Conservation (phyloP, 2,797 vertebrate species). For the Gorsachius magnificus region DNA sequence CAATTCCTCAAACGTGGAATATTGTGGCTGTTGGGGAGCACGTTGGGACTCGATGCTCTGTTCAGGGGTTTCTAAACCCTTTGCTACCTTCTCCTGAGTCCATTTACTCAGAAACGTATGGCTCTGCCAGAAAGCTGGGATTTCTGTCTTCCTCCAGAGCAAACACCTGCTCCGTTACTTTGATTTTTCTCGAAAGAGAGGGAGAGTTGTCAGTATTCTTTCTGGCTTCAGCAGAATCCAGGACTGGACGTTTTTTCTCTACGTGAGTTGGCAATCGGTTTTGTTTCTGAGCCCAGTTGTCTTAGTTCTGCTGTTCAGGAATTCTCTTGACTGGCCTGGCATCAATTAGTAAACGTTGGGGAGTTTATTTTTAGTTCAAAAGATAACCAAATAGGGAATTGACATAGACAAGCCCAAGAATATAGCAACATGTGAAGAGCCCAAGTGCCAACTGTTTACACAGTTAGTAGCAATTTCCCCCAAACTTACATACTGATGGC, state of each 20-base stretch:
- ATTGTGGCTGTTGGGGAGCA: neutral
- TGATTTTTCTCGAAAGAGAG: conserved; percentile 25
- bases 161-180: neutral
- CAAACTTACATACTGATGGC: rapidly evolving
- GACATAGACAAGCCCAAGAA: neutral
- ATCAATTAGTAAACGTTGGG: neutral
- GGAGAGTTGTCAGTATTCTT: conserved; percentile 6
- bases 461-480: neutral
- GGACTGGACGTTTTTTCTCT: neutral
- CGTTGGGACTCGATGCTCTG: neutral
- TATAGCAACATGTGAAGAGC: neutral
- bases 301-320: neutral
- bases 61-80: neutral
- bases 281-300: neutral
- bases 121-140: conserved; percentile 1
- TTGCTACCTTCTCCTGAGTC: neutral
- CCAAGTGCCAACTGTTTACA: neutral
- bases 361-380: conserved; percentile 39
- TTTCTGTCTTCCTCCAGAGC: neutral
- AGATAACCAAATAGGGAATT: neutral
- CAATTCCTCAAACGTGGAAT: neutral
- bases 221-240: conserved; percentile 18
- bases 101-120: neutral
- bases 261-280: neutral
- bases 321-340: conserved; percentile 28